Evolutionary conservation across 2,113 vertebrate species (phyloP), one percentile per base, ranked within the genome.

Genomic region (Mustelus asterias): DNA sequence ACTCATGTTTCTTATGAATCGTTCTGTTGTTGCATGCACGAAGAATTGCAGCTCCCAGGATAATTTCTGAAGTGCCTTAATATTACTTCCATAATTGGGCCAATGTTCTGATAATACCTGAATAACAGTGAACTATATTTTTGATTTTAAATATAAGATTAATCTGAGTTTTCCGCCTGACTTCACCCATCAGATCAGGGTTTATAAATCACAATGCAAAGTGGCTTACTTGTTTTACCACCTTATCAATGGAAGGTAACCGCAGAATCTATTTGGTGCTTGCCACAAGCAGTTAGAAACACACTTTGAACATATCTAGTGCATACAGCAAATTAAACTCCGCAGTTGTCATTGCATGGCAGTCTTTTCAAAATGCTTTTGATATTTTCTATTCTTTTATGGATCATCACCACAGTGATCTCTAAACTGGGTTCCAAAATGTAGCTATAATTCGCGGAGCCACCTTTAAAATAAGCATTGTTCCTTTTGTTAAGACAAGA

Each of bases 301-400:
- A 33, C 48, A 95, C 4, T 95, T 76, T 95, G 92, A 76, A 33
- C 41, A 95, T 48, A 6, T 33, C 24, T 72, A 10, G 72, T 95
- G 33, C 26, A 54, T 33, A 48, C 3, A 76, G 26, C 69, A 72
- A 44, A 76, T 95, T 95, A 93, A 33, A 95, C 48, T 72, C 14
- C 93, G 44, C 69, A 72, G 54, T 29, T 72, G 44, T 70, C 37
- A 70, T 24, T 54, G n/a, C 60, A 44, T 26, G 26, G 54, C 94
- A 95, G 69, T 33, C 24, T 95, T 95, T 95, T 95, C 94, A 72
- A 76, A 95, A 72, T 54, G 94, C 67, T 95, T 72, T 76, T 95
- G 44, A 72, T 2, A 16, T 90, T 95, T 93, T 76, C 44, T 18
- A 67, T 48, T 70, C 18, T 94, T 70, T 69, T 44, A 76, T 26